Evolutionary conservation across 2,888 invertebrate genomes (phyloP).

Genomic region (Spicauda simplicius): DNA sequence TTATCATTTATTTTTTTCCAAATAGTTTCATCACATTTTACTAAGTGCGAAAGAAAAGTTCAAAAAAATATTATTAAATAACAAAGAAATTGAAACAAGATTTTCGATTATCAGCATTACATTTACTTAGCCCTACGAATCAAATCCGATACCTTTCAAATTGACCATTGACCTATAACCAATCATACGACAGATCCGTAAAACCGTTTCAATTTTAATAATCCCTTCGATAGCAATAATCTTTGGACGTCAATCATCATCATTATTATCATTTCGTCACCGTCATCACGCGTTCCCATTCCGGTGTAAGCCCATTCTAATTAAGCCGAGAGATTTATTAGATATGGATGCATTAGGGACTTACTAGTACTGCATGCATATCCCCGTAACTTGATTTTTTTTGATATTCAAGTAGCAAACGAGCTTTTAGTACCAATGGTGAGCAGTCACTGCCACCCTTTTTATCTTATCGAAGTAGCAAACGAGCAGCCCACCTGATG

Average conservation of each 20-base stretch:
- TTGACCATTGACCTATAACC: too few species aligned
- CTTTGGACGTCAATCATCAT: constrained; percentile 17
- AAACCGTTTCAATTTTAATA: constrained; percentile 29
- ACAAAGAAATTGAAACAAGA: too few species aligned
- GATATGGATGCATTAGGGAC: constrained; percentile 80
- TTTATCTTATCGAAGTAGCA: too few species aligned
- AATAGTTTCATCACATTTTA: too few species aligned
- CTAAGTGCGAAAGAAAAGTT: too few species aligned
- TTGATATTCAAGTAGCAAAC: too few species aligned
- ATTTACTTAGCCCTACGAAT: neutral
- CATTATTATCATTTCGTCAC: constrained; percentile 21
- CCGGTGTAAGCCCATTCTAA: constrained; percentile 63
- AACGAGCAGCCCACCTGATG: too few species aligned
- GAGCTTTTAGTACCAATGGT: too few species aligned
- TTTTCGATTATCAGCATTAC: neutral
- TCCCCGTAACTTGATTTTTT: constrained; percentile 61
- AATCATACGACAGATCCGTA: neutral
- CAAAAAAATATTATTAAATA: too few species aligned
- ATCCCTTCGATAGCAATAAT: constrained; percentile 1
- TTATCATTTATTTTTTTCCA: too few species aligned
- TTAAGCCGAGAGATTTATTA: constrained; percentile 80
- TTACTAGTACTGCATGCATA: constrained; percentile 76
- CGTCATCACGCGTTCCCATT: constrained; percentile 21
- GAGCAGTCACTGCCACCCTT: too few species aligned
- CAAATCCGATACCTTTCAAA: too few species aligned